These are phyloP conservation scores for Chouioia cunea DNA, from an alignment of 2,888 invertebrate genomes.

Conservation along the genomic window DNA sequence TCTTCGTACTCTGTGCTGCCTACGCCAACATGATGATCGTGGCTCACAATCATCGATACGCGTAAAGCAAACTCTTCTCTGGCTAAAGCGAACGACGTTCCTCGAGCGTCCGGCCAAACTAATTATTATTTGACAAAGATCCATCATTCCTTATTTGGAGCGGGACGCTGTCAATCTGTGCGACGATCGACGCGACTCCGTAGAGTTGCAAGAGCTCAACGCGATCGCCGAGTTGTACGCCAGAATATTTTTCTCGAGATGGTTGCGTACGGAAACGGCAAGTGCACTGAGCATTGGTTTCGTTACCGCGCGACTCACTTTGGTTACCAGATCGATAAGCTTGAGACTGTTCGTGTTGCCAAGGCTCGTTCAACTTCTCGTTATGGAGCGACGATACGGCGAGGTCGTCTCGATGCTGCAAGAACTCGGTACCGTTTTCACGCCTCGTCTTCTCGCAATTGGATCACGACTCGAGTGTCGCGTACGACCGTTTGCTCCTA, in stretches of 20 bases:
- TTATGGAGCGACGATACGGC: conserved; percentile 63
- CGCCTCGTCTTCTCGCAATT: background rate
- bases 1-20: conserved; percentile 71
- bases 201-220: conserved; percentile 69
- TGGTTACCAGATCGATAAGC: conserved; percentile 59
- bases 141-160: conserved; percentile 63
- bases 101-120: background rate
- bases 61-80: conserved; percentile 52
- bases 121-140: conserved; percentile 51
- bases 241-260: conserved; percentile 68
- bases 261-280: conserved; percentile 62
- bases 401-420: conserved; percentile 68
- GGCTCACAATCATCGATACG: conserved; percentile 60
- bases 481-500: too few species aligned
- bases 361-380: conserved; percentile 62
- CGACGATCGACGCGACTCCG: conserved; percentile 59
- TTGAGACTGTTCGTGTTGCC: conserved; percentile 65
- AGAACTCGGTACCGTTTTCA: conserved; percentile 62
- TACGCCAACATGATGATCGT: conserved; percentile 71
- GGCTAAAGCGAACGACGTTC: conserved; percentile 8
- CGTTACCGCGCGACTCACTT: conserved; percentile 62
- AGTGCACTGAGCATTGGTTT: conserved; percentile 67
- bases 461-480: too few species aligned
- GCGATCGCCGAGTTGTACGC: conserved; percentile 68
- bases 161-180: conserved; percentile 67